phyloP scores from a whole-genome alignment of 2,888 invertebrate species.

The Helicoverpa assulta region DNA sequence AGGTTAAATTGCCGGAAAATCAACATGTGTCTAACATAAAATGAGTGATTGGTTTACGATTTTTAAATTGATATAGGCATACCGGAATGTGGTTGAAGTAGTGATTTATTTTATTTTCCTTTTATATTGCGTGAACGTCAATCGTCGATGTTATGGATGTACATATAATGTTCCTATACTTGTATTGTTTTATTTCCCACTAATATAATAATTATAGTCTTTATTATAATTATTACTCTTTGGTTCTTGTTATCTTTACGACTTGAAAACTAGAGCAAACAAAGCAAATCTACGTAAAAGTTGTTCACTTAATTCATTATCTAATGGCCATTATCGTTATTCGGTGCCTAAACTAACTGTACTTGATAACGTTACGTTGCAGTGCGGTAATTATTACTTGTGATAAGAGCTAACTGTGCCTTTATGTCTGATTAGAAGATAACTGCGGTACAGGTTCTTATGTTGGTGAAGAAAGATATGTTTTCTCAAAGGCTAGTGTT shows the following conservation, averaged over 20 bases:
- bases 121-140: constrained; percentile 43
- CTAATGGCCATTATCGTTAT: constrained; percentile 38
- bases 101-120: constrained; percentile 25
- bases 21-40: neutral
- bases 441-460: neutral
- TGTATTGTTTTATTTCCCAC: neutral
- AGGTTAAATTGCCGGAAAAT: constrained; percentile 31
- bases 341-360: constrained; percentile 61
- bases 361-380: constrained; percentile 41
- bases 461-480: neutral
- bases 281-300: constrained; percentile 49
- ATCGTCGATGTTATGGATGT: constrained; percentile 26
- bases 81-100: constrained; percentile 27
- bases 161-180: too few species aligned
- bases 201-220: too few species aligned
- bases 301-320: constrained; percentile 35
- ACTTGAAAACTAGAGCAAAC: constrained; percentile 53
- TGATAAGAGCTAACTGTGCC: constrained; percentile 35
- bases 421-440: constrained; percentile 7
- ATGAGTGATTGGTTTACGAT: constrained; percentile 9
- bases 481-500: too few species aligned
- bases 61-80: constrained; percentile 6
- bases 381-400: constrained; percentile 37
- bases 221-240: constrained; percentile 5
- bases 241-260: constrained; percentile 52